Percentiles rank a stretch among this genome's conserved stretches.
phyloP scores from a whole-genome alignment of 2,888 invertebrate genomes.

The Ganaspis brasiliensis region DNA sequence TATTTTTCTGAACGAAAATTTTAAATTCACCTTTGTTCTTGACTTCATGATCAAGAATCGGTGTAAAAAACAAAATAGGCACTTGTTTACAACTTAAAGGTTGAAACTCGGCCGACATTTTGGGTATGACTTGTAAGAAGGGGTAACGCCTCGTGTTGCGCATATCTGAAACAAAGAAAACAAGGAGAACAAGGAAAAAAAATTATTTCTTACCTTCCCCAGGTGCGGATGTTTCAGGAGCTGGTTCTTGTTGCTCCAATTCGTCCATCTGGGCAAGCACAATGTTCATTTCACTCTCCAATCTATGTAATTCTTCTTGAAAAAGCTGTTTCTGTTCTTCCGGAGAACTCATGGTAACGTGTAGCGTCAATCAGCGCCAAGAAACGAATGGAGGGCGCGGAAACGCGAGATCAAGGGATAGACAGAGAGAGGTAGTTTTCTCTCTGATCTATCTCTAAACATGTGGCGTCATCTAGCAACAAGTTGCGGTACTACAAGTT shows the following conservation, averaged over 20 bases:
- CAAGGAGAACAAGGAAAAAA: not conserved
- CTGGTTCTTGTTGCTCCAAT: not conserved
- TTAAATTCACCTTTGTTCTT: not conserved
- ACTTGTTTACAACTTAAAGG: not conserved
- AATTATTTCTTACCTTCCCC: not conserved
- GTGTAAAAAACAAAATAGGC: not conserved
- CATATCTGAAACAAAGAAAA: not conserved
- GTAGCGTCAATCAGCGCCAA: constrained; percentile 1
- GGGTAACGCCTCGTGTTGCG: not conserved
- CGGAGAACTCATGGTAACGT: not conserved
- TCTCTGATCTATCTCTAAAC: too few species aligned
- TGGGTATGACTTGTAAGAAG: not conserved
- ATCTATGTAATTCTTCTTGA: not conserved
- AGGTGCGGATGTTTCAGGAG: not conserved
- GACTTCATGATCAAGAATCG: not conserved
- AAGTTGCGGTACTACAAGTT: too few species aligned
- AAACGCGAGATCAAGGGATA: too few species aligned
- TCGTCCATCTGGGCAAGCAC: not conserved
- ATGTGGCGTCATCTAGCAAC: too few species aligned
- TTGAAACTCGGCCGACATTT: not conserved
- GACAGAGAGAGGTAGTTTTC: too few species aligned
- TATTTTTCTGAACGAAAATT: not conserved
- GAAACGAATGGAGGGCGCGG: too few species aligned
- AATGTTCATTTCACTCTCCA: not conserved
- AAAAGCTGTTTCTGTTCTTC: not conserved